These are phyloP conservation scores for Nanorana parkeri DNA, from an alignment of 2,113 vertebrate species.

Conservation along the genomic window DNA sequence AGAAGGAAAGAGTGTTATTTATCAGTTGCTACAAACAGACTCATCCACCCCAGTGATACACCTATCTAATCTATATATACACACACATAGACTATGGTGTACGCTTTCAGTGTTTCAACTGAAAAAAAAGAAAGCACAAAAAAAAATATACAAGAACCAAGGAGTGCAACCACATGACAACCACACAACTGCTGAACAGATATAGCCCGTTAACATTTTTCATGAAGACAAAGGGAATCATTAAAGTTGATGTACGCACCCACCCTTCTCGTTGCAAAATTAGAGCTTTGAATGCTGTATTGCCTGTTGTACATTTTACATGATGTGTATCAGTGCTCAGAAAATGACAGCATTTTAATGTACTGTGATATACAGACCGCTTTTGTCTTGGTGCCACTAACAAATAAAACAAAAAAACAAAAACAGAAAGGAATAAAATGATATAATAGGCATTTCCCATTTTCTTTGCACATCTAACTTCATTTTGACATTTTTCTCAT, in stretches of 20 bases:
- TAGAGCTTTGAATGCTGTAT: not conserved
- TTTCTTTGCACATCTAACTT: no score
- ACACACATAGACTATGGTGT: conserved; percentile 2
- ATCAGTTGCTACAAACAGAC: conserved; percentile 52
- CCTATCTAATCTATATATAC: conserved; percentile 56
- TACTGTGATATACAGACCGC: not conserved
- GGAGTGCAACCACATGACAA: conserved; percentile 39
- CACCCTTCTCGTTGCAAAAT: not conserved
- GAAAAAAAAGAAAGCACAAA: conserved; percentile 20
- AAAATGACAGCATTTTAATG: not conserved
- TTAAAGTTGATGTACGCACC: conserved; percentile 1
- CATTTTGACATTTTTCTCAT: no score
- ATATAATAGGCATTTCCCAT: no score
- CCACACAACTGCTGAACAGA: conserved; percentile 43
- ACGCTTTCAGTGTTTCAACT: conserved; percentile 18
- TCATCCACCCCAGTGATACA: conserved; percentile 38
- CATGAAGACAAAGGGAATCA: conserved; percentile 30
- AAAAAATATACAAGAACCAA: not conserved
- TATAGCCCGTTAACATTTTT: conserved; percentile 13
- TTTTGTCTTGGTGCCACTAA: no score
- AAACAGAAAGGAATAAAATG: no score
- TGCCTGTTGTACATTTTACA: not conserved
- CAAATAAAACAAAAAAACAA: no score
- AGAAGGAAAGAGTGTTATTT: conserved; percentile 62
- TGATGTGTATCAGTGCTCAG: not conserved